Evolutionary conservation across 2,113 vertebrate genomes (phyloP), one percentile per base, ranked within the genome.

Genomic region (Microtus richardsoni): DNA sequence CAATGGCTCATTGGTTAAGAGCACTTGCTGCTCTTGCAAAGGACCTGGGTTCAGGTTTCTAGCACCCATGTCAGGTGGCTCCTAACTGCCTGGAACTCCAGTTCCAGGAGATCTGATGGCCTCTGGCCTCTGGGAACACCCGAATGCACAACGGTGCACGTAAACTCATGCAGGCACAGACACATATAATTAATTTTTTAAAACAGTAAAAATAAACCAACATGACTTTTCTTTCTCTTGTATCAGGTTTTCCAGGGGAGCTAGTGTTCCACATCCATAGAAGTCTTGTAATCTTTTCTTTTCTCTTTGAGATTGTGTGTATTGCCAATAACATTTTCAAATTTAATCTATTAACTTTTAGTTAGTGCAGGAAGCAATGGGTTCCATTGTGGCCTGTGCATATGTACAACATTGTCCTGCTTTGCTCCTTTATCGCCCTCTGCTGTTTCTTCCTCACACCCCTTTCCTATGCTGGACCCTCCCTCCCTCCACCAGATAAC

Each of bases 201-300:
- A 73, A 71, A 73, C 33, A 73, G 39, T 73, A 73, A 52, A 73
- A 58, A 60, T 14, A 88, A 90, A 64, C n/a, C 24, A 70, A 93
- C 28, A 85, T 4, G 66, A 54, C 88, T 97, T 93, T 16, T 86
- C 44, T 44, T 66, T 90, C 68, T 83, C 95, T 92, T 93, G 26
- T 75, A 85, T 5, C 41, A 93, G 24, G 54, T 70, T 96, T 89
- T 82, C 44, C 33, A 90, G 77, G 39, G 60, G 7, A 88, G 54
- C 5, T 91, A 30, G 41, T 93, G 8, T 2, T 62, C 39, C 28
- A 68, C 87, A 78, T 60, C 79, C 9, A 39, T 77, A n/a, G 52
- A 91, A 44, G 33, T 54, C 19, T 89, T 88, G 80, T 24, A 17
- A 78, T 94, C 21, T 39, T 73, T 93, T 49, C 24, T 54, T 93